A percentile compares a stretch with the other conserved stretches of the same genome.
Evolutionary conservation across 2,797 vertebrate species (phyloP).

Genomic region (Takifugu ocellatus): DNA sequence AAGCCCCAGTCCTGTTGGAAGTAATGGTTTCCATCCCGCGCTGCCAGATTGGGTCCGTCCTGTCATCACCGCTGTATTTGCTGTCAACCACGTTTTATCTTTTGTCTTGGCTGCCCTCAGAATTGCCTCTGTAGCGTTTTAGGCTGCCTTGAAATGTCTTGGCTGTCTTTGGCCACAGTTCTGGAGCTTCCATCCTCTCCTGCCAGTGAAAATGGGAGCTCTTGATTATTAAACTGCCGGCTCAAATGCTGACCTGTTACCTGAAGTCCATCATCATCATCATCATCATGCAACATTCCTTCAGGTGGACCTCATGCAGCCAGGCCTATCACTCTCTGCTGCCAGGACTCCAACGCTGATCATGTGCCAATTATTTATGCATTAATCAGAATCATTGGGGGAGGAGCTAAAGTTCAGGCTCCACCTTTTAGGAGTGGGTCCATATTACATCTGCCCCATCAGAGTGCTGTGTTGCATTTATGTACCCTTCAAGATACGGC

Average conservation of each 20-base stretch:
- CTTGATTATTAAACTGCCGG: constrained; percentile 29
- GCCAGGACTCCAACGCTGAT: background rate
- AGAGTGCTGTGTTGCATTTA: no score
- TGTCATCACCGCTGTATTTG: constrained; percentile 65
- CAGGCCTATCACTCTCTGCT: background rate
- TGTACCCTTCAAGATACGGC: no score
- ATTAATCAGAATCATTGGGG: background rate
- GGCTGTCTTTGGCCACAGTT: constrained; percentile 59
- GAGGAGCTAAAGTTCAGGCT: no score
- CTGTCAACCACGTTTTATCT: constrained; percentile 65
- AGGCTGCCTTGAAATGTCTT: constrained; percentile 57
- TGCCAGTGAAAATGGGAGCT: constrained; percentile 52
- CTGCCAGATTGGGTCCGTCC: constrained; percentile 66
- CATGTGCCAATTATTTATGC: background rate
- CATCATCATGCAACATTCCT: constrained; percentile 32
- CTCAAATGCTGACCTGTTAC: constrained; percentile 47
- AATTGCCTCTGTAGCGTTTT: constrained; percentile 50
- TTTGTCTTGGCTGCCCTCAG: constrained; percentile 60
- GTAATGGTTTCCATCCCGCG: constrained; percentile 75
- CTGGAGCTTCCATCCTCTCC: constrained; percentile 45
- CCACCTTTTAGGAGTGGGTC: no score
- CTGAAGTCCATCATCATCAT: constrained; percentile 49
- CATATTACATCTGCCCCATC: no score
- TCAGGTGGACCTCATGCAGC: constrained; percentile 11
- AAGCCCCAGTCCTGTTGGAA: constrained; percentile 64